Percentiles rank a stretch among this genome's conserved stretches.
phyloP scores from a whole-genome alignment of 2,797 vertebrate species.

The Sternotherus odoratus region DNA sequence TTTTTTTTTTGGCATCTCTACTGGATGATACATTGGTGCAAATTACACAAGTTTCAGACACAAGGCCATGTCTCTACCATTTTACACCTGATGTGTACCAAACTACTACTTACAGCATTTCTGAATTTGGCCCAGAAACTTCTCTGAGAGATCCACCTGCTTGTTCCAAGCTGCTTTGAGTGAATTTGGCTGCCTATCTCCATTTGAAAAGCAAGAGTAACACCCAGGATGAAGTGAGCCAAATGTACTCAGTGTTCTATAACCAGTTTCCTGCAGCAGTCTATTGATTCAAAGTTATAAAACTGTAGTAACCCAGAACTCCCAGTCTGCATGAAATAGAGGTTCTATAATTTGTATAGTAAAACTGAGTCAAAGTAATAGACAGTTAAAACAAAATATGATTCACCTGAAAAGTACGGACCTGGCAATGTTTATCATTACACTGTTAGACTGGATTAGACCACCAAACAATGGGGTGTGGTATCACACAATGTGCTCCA shows the following conservation, averaged over 20 bases:
- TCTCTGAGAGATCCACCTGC: conserved; percentile 49
- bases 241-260: neutral
- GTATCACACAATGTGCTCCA: conserved; percentile 60
- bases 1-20: neutral
- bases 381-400: neutral
- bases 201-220: neutral
- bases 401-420: neutral
- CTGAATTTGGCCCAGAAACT: conserved; percentile 2
- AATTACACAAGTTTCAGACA: conserved; percentile 22
- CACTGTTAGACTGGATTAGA: neutral
- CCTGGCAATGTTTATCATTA: conserved; percentile 18
- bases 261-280: neutral
- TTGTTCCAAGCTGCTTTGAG: neutral
- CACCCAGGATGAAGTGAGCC: neutral
- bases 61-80: conserved; percentile 29
- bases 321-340: neutral
- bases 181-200: neutral
- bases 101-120: conserved; percentile 37
- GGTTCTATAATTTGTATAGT: neutral
- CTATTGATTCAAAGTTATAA: neutral
- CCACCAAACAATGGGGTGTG: conserved; percentile 30
- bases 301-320: neutral
- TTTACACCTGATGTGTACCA: conserved; percentile 46
- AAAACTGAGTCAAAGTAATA: neutral
- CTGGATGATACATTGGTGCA: conserved; percentile 6